Evolutionary conservation across 64 coral and sea anemone species (phyloP).

Genomic region (Actinia tenebrosa): DNA sequence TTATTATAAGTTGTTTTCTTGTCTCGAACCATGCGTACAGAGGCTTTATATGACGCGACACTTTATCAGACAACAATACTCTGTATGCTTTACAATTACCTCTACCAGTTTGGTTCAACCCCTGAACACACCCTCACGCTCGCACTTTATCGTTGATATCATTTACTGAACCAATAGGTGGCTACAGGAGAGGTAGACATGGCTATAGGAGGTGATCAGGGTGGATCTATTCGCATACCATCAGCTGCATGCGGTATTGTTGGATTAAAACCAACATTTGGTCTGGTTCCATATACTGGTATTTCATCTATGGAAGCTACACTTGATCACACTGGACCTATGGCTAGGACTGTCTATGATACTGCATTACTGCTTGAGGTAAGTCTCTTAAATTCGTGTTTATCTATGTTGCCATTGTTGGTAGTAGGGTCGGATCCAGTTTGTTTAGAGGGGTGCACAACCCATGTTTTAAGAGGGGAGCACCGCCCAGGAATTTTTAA

Average conservation of each 20-base stretch:
- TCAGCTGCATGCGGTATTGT: conserved; percentile 45
- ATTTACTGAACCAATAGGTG: neutral
- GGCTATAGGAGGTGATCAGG: conserved; percentile 53
- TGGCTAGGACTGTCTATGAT: conserved; percentile 51
- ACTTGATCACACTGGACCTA: conserved; percentile 44
- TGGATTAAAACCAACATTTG: conserved; percentile 52
- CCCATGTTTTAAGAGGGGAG: too few species aligned
- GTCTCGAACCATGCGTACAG: too few species aligned
- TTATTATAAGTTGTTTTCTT: too few species aligned
- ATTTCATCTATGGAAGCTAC: conserved; percentile 17
- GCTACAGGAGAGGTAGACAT: conserved; percentile 37
- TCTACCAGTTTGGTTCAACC: neutral
- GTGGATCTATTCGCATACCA: conserved; percentile 38
- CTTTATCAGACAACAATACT: too few species aligned
- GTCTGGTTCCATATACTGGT: conserved; percentile 38
- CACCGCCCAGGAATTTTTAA: too few species aligned
- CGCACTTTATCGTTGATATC: neutral
- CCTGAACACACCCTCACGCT: too few species aligned
- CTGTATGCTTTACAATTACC: too few species aligned
- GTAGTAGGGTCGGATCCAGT: too few species aligned
- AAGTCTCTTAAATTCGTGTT: neutral
- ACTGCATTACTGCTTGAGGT: conserved; percentile 49
- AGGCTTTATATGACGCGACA: too few species aligned
- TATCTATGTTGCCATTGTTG: too few species aligned
- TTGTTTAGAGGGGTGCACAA: too few species aligned